Conservation (phyloP, 2,888 invertebrate species). For the Cephonodes hylas region DNA sequence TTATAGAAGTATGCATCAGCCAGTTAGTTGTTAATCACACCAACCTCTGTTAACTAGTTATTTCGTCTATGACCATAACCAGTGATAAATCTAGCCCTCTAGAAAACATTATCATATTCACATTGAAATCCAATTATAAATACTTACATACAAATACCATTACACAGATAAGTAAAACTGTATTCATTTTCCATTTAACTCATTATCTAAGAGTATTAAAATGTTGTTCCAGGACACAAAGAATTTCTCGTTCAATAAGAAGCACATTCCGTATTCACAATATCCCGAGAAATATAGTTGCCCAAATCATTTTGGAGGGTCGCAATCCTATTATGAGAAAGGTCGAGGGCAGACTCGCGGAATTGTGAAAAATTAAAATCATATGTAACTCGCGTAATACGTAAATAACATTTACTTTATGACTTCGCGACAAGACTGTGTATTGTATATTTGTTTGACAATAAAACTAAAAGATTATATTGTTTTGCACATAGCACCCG, state of each 20-base stretch:
- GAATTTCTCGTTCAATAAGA: background rate
- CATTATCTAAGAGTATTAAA: background rate
- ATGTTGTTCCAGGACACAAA: background rate
- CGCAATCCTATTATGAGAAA: background rate
- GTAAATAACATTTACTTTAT: background rate
- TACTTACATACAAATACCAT: background rate
- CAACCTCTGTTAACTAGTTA: too few relatives aligned
- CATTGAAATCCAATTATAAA: too few relatives aligned
- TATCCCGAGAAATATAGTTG: background rate
- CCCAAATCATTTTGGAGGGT: background rate
- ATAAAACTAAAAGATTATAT: background rate
- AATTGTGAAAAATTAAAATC: slow-evolving; percentile 3
- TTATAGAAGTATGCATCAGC: too few relatives aligned
- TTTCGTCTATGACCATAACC: too few relatives aligned
- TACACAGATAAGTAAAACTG: background rate
- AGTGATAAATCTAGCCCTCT: too few relatives aligned
- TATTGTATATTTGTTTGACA: background rate
- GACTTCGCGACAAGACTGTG: background rate
- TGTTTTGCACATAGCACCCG: background rate
- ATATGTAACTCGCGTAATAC: slow-evolving; percentile 2
- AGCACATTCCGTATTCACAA: background rate
- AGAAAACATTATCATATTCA: too few relatives aligned
- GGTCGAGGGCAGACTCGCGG: background rate
- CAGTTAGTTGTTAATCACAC: too few relatives aligned
- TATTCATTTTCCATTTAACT: background rate